Percentiles rank a stretch among this genome's conserved stretches.
Evolutionary conservation across 2,888 invertebrate genomes (phyloP).

Genomic region (Dynastes hyllus): DNA sequence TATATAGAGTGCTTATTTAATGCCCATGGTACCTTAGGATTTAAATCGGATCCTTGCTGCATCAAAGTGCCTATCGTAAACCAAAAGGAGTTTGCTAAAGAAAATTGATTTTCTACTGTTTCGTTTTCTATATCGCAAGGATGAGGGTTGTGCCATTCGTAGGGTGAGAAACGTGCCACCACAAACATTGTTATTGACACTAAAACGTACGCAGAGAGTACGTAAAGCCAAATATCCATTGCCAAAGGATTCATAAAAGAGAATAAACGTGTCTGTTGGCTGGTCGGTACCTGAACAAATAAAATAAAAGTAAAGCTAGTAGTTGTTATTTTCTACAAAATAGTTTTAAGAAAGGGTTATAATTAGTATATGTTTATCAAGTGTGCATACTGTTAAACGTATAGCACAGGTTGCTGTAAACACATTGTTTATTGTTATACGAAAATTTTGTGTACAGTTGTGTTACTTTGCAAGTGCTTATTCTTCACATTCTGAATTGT

Average conservation of each 20-base stretch:
- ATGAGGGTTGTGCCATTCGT: conserved; percentile 92
- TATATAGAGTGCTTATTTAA: conserved; percentile 52
- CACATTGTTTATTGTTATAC: too few species aligned
- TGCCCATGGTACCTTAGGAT: conserved; percentile 85
- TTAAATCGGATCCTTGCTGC: conserved; percentile 93
- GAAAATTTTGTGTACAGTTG: too few species aligned
- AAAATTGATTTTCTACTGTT: conserved; percentile 96
- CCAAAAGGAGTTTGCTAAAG: conserved; percentile 95
- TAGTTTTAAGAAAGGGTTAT: too few species aligned
- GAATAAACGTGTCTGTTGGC: conserved; percentile 90
- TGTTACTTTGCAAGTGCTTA: too few species aligned
- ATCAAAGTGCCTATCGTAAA: conserved; percentile 96
- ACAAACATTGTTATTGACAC: conserved; percentile 96
- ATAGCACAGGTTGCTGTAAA: too few species aligned
- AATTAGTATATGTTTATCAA: too few species aligned
- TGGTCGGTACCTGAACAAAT: conserved; percentile 85
- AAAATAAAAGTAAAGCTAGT: conserved; percentile 13
- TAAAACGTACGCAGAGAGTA: conserved; percentile 93
- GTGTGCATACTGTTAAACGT: too few species aligned
- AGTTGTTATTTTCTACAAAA: background rate
- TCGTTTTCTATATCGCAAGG: conserved; percentile 88
- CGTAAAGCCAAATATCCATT: conserved; percentile 97
- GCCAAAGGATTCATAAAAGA: conserved; percentile 98
- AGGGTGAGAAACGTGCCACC: conserved; percentile 97
- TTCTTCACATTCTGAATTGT: too few species aligned